Conservation (phyloP, 2,113 vertebrate species). For the Dromiciops gliroides region DNA sequence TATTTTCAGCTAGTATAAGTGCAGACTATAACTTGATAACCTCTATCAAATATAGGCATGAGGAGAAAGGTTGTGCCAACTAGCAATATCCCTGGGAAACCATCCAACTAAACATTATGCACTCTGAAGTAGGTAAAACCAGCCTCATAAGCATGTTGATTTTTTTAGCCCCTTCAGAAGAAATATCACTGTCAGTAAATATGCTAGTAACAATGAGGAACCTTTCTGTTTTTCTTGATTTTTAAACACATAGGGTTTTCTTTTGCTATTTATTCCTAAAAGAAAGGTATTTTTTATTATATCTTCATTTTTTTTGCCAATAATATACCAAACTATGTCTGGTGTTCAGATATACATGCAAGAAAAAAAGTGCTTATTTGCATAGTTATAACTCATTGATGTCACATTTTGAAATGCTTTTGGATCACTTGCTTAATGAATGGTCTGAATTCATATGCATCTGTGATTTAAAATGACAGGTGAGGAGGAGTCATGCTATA, state of each 20-base stretch:
- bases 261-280: neutral
- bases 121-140: neutral
- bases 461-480: slow-evolving; percentile 64
- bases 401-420: slow-evolving; percentile 21
- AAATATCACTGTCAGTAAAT: neutral
- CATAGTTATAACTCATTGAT: slow-evolving; percentile 29
- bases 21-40: neutral
- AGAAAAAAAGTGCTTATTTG: slow-evolving; percentile 17
- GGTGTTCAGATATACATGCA: neutral
- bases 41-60: neutral
- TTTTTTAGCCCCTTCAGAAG: neutral
- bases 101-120: neutral
- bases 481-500: slow-evolving; percentile 30
- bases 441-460: slow-evolving; percentile 29
- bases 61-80: neutral
- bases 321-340: neutral
- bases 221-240: neutral
- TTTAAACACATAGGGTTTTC: neutral
- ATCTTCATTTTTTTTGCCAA: neutral
- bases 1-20: neutral
- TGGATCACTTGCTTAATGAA: slow-evolving; percentile 62
- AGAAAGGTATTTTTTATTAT: neutral
- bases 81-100: neutral
- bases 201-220: neutral
- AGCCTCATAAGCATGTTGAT: neutral